Base-by-base conservation (phyloP, 1,140 invertebrate genomes). In the Apis florea region DNA sequence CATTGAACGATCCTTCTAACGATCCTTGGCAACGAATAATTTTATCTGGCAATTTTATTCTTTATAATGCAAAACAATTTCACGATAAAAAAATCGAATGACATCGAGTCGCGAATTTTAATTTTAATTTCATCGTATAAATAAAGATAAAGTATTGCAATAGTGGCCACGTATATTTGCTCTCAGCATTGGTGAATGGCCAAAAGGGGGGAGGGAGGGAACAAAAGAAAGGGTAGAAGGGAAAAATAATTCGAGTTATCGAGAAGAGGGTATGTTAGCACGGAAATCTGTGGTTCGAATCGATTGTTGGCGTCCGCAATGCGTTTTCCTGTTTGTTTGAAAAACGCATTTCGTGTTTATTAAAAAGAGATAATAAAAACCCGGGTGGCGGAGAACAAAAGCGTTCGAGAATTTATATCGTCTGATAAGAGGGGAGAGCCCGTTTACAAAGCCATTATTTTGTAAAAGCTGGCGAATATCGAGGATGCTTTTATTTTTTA, bases 321-420 rank as follows among this genome's bases (percentile, higher is more conserved):
- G n/a, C 53, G 31, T 58, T 67, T 24, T 10, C 13, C 8, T 40
- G 61, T 58, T 58, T 53, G 15, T 67, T n/a, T 75, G 53, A 74
- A 67, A 80, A 74, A 67, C 53, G 61, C 54, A 66, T 75, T 51
- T 15, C 19, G 24, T 63, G 53, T 58, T 80, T 80, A 74, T 67
- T 74, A 74, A 74, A 73, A 66, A 66, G 51, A 58, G 61, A 63
- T 54, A 51, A 80, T 75, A 67, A 66, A 67, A 58, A 63, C 4
- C 13, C 63, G 49, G 47, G 4, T 40, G 53, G 1, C 19, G 40
- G 1, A 17, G 47, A 53, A 74, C 61, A 66, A 74, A 74, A 74
- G 49, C 61, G n/a, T 26, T 1, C 12, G 17, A 6, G 47, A 74
- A 75, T 74, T 56, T 73, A 66, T 80, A 74, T 31, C 24, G 15